Base-by-base conservation (phyloP, 37 sponge, comb jelly and placozoan species). In the Ianthella basta region DNA sequence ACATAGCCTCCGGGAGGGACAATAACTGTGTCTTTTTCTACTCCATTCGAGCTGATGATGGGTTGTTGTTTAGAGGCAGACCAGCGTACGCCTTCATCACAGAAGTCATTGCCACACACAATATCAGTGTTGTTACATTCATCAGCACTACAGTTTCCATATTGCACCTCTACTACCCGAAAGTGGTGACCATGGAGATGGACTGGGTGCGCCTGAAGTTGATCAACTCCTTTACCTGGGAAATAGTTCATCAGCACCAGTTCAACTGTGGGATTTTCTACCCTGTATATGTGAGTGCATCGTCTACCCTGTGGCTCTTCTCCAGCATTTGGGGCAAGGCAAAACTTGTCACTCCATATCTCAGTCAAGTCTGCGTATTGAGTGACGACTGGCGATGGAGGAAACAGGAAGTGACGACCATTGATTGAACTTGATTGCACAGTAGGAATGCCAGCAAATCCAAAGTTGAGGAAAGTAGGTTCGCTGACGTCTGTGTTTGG, bases 1-100 rank as follows among this genome's bases (percentile, higher is more conserved):
- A 86, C 89, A 75, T 88, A 91, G 2, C 91, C 95, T 27, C 91
- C 89, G 19, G 87, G 86, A 30, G 95, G 95, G 0, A 91, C 85
- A 16, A 94, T 91, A 0, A 94, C 85, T 5, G 91, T 91, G 80
- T 94, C 95, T 39, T 94, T 94, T 12, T 85, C 70, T 38, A 55
- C 80, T 0, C 39, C 13, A 27, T 66, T 66, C 25, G 29, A 66
- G 23, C 13, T 16, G 18, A 15, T 57, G 15, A 18, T 57, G 59
- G 15, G 15, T 20, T 20, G 18, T 57, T 15, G 59, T 57, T 18
- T 57, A 20, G 18, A 15, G 15, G 15, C 18, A 57, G 59, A 15
- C 59, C 59, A 57, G 18, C 18, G 59, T 57, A 57, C 59, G 18
- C 59, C 59, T 20, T 57, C 59, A 57, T 57, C 59, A 57, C 59